phyloP scores from a whole-genome alignment of 2,888 invertebrate species.

The Asteroscopus sphinx region DNA sequence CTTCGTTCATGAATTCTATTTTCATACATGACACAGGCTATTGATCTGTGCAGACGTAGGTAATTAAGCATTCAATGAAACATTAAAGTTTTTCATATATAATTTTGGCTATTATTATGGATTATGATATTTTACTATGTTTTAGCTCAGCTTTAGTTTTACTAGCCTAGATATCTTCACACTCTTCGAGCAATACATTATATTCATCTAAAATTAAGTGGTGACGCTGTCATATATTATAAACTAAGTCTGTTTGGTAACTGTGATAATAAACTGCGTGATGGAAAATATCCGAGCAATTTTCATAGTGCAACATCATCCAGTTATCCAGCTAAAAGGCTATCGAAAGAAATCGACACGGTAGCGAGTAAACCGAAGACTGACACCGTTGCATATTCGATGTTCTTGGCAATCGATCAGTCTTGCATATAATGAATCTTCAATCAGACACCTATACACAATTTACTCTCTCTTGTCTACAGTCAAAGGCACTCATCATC shows the following conservation, averaged over 20 bases:
- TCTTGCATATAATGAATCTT: slow-evolving; percentile 15
- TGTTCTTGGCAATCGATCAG: slow-evolving; percentile 31
- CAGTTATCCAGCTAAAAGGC: slow-evolving; percentile 25
- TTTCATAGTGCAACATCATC: slow-evolving; percentile 50
- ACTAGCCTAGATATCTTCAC: not conserved
- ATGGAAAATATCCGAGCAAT: slow-evolving; percentile 32
- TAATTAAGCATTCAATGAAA: not conserved
- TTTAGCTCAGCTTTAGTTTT: not conserved
- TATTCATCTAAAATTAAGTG: slow-evolving; percentile 18
- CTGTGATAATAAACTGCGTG: slow-evolving; percentile 12
- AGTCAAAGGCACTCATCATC: slow-evolving; percentile 12
- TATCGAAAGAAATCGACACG: slow-evolving; percentile 23
- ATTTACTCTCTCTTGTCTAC: slow-evolving; percentile 14
- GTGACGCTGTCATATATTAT: slow-evolving; percentile 9
- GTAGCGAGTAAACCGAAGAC: slow-evolving; percentile 26
- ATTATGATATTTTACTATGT: not conserved
- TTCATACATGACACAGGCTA: not conserved
- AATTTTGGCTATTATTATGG: too few relatives aligned
- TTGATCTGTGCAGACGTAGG: not conserved
- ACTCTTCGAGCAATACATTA: slow-evolving; percentile 4
- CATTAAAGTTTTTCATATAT: not conserved
- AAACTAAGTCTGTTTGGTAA: slow-evolving; percentile 1
- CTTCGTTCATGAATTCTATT: not conserved
- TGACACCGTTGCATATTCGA: slow-evolving; percentile 44
- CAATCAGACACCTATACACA: slow-evolving; percentile 6